These are phyloP conservation scores for Cyrtorhinus lividipennis DNA, from an alignment of 1,140 invertebrate species.

Conservation along the genomic window DNA sequence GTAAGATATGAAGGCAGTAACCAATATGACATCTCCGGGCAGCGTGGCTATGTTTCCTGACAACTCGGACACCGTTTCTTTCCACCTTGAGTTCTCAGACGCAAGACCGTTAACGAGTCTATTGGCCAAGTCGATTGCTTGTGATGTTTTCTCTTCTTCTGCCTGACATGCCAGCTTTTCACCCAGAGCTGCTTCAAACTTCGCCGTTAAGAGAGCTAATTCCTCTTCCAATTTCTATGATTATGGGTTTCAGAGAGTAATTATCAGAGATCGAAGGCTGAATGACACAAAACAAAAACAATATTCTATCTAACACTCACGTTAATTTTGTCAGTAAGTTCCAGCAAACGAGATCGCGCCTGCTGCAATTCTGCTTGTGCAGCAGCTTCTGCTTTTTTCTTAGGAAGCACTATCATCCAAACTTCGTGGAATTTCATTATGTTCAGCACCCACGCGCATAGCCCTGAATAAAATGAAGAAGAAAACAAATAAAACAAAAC, in stretches of 20 bases:
- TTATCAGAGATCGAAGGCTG: no score
- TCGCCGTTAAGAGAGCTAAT: slow-evolving; percentile 53
- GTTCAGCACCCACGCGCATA: slow-evolving; percentile 90
- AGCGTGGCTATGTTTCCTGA: slow-evolving; percentile 37
- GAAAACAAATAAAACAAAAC: neutral
- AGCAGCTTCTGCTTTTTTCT: slow-evolving; percentile 58
- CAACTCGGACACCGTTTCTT: slow-evolving; percentile 47
- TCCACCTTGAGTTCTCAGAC: slow-evolving; percentile 81
- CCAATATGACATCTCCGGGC: slow-evolving; percentile 76
- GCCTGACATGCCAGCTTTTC: slow-evolving; percentile 79
- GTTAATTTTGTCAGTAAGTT: slow-evolving; percentile 44
- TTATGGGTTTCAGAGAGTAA: no score
- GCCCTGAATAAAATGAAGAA: slow-evolving; percentile 28
- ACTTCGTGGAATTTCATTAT: slow-evolving; percentile 84
- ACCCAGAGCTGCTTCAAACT: slow-evolving; percentile 68
- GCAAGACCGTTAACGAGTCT: slow-evolving; percentile 81
- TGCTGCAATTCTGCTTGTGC: slow-evolving; percentile 70
- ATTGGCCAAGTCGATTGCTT: slow-evolving; percentile 81
- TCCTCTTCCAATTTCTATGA: slow-evolving; percentile 65
- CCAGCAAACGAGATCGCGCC: slow-evolving; percentile 60
- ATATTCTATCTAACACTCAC: no score
- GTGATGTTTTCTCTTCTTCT: slow-evolving; percentile 66
- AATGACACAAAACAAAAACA: neutral
- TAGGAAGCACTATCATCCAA: slow-evolving; percentile 85
- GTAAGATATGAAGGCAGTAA: slow-evolving; percentile 91